Conservation (phyloP, 2,113 vertebrate species). For the Origma solitaria region DNA sequence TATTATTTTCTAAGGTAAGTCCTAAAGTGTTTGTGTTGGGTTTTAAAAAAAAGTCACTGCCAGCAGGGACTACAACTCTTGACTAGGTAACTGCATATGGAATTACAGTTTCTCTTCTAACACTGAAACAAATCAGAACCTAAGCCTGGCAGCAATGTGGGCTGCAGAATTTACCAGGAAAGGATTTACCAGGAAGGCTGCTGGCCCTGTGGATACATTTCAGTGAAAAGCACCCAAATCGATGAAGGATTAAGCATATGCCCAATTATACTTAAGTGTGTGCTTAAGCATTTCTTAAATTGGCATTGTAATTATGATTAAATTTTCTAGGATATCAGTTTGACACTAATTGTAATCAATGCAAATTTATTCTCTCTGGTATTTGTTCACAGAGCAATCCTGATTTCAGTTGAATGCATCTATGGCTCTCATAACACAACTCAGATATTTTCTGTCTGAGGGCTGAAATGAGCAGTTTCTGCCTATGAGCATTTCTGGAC, state of each 20-base stretch:
- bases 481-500: background rate
- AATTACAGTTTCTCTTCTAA: background rate
- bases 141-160: background rate
- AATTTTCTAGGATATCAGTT: background rate
- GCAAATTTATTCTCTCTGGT: conserved; percentile 34
- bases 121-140: background rate
- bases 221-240: background rate
- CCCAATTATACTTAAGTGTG: conserved; percentile 2
- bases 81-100: background rate
- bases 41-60: background rate
- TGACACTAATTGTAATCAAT: conserved; percentile 60
- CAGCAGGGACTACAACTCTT: background rate
- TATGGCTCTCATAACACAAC: background rate
- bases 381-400: conserved; percentile 6
- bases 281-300: conserved; percentile 12
- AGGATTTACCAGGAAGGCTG: background rate
- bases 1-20: background rate
- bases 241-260: background rate
- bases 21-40: accelerated
- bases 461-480: background rate
- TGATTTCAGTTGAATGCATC: background rate
- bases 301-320: background rate
- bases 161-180: background rate
- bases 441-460: background rate
- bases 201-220: background rate